These are phyloP conservation scores for Sinopyrophorus schimmeli DNA, from an alignment of 2,888 invertebrate genomes.

Conservation along the genomic window DNA sequence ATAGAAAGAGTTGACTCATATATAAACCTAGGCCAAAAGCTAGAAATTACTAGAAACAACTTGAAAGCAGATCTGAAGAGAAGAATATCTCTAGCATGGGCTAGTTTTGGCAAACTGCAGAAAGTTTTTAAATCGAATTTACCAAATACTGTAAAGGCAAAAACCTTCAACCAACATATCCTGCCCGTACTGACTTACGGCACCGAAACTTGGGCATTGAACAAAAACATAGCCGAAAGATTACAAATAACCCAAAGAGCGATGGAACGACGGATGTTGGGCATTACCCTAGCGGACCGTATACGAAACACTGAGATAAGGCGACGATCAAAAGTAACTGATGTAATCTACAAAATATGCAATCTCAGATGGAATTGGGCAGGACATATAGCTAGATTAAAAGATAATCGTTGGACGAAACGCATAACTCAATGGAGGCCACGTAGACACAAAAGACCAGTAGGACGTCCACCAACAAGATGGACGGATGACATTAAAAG, in stretches of 20 bases:
- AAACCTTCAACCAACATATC: slow-evolving; percentile 1
- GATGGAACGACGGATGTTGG: background rate
- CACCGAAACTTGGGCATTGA: slow-evolving; percentile 1
- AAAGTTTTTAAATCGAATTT: background rate
- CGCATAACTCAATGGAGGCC: background rate
- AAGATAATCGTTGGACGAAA: background rate
- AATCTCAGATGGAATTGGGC: slow-evolving; percentile 4
- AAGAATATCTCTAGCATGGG: background rate
- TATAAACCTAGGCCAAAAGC: slow-evolving; percentile 4
- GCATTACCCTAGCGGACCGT: background rate
- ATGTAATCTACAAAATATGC: background rate
- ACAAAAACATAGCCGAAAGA: slow-evolving; percentile 4
- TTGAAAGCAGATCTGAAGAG: slow-evolving; percentile 4
- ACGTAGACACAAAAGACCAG: background rate
- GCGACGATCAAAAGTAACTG: slow-evolving; percentile 5
- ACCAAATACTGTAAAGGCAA: slow-evolving; percentile 9
- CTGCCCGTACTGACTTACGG: slow-evolving; percentile 1
- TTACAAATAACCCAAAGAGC: slow-evolving; percentile 1
- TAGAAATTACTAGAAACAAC: background rate
- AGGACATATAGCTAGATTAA: background rate
- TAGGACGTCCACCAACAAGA: background rate
- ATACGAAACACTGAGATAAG: background rate
- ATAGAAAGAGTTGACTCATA: background rate
- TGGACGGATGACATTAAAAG: slow-evolving; percentile 6
- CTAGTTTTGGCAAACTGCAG: slow-evolving; percentile 4